Base-by-base conservation (phyloP, 2,888 invertebrate genomes). In the Camponotus fellah region DNA sequence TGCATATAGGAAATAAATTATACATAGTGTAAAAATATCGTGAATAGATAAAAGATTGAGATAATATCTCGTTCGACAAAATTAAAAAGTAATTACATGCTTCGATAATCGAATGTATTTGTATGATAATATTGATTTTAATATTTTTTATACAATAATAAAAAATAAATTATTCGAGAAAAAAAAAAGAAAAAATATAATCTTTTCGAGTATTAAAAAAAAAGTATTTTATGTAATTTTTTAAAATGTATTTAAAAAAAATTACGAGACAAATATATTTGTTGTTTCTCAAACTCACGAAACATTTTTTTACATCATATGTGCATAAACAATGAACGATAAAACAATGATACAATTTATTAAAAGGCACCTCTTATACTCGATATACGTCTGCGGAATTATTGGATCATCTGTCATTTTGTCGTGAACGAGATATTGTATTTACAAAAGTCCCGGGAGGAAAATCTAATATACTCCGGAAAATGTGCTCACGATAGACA, bases 381-480 rank as follows among this genome's bases (percentile, higher is more conserved):
- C 60, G 46, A 79, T 60, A 34, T 34, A 60, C 60, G 58, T 71
- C 46, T 37, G 60, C 43, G 21, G 58, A 40, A n/a, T 79, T 60
- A 79, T 79, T 60, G 21, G 34, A 79, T 79, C 60, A 72, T 72
- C 60, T 71, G 79, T 72, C 60, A 72, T 79, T 72, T 72, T 46
- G 46, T 43, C 74, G 17, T 60, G 79, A 46, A 79, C 37, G 46
- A 79, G 79, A 79, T 79, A 79, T 79, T 79, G 79, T 79, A 79
- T 72, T 72, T 79, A 60, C 69, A 68, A 77, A 77, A 77, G 26
- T 68, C 77, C 74, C 58, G 26, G 46, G 74, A 72, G 58, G 74
- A 37, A 58, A 79, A 79, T 79, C 79, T 72, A 79, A 79, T 79
- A 79, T 72, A 60, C n/a, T 69, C 46, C 46, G 74, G 74, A 79